Evolutionary conservation across 1,140 invertebrate genomes (phyloP).

Genomic region (Heterodera carotae): DNA sequence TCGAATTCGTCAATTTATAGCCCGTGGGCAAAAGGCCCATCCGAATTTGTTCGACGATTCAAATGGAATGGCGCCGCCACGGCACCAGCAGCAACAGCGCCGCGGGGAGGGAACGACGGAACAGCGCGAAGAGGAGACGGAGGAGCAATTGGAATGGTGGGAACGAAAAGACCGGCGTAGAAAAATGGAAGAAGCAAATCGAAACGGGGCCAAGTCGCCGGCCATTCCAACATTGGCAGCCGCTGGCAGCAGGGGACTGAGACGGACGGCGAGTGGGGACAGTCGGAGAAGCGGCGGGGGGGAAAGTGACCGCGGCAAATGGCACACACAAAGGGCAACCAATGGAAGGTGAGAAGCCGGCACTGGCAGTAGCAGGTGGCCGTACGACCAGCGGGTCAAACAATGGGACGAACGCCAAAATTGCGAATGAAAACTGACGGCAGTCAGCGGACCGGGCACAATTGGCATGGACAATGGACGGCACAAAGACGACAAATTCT

Average conservation of each 20-base stretch:
- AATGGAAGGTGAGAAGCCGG: neutral
- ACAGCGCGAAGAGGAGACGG: neutral
- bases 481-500: neutral
- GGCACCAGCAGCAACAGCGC: neutral
- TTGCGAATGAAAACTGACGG: neutral
- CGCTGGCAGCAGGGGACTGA: neutral
- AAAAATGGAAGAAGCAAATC: neutral
- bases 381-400: neutral
- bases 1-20: conserved; percentile 17
- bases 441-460: neutral
- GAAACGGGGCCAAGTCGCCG: conserved; percentile 21
- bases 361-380: neutral
- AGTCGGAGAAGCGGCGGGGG: neutral
- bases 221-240: conserved; percentile 26
- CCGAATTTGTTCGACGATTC: neutral
- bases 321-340: neutral
- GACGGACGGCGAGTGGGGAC: neutral
- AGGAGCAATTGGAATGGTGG: conserved; percentile 41
- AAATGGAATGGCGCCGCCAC: neutral
- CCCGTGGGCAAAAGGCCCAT: neutral
- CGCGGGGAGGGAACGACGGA: conserved; percentile 5
- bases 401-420: neutral
- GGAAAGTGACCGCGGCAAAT: neutral
- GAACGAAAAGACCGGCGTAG: conserved; percentile 29
- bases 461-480: neutral